These are phyloP conservation scores for Drosophila helvetica DNA, from an alignment of 2,888 invertebrate genomes.

Conservation along the genomic window DNA sequence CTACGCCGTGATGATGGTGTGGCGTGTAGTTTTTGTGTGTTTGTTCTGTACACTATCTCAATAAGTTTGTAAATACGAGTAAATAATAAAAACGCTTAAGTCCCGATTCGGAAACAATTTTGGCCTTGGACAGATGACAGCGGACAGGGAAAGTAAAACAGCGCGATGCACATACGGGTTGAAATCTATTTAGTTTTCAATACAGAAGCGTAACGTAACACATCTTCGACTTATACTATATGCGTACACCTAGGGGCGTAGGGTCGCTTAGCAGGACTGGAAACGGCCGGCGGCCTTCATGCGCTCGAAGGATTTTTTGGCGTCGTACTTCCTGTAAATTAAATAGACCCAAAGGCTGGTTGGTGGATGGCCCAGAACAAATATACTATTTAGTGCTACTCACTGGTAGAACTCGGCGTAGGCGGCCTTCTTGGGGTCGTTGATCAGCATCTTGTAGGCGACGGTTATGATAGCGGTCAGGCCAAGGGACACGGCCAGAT, in stretches of 20 bases:
- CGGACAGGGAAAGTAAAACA: constrained; percentile 23
- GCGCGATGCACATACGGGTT: constrained; percentile 41
- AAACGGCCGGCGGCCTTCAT: constrained; percentile 83
- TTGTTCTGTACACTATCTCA: constrained; percentile 66
- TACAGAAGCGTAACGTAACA: constrained; percentile 61
- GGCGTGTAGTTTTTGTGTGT: constrained; percentile 48
- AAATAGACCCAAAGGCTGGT: background rate
- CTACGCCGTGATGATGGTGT: background rate
- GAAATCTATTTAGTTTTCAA: constrained; percentile 71
- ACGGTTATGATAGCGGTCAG: constrained; percentile 83
- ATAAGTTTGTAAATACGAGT: constrained; percentile 68
- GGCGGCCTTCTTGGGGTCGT: constrained; percentile 85
- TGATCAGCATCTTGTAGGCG: constrained; percentile 85
- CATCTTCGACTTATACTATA: constrained; percentile 60
- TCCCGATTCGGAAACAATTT: background rate
- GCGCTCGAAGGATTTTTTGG: constrained; percentile 83
- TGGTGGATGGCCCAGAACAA: background rate
- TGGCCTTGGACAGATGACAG: too few species aligned
- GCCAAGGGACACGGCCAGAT: constrained; percentile 85
- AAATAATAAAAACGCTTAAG: constrained; percentile 40
- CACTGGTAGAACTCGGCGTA: constrained; percentile 92
- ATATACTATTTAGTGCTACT: constrained; percentile 57
- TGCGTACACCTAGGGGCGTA: constrained; percentile 16
- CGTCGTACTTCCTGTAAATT: constrained; percentile 81
- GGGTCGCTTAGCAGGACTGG: constrained; percentile 82